These are phyloP conservation scores for Malacoraja senta DNA, from an alignment of 2,797 vertebrate species.

Conservation along the genomic window DNA sequence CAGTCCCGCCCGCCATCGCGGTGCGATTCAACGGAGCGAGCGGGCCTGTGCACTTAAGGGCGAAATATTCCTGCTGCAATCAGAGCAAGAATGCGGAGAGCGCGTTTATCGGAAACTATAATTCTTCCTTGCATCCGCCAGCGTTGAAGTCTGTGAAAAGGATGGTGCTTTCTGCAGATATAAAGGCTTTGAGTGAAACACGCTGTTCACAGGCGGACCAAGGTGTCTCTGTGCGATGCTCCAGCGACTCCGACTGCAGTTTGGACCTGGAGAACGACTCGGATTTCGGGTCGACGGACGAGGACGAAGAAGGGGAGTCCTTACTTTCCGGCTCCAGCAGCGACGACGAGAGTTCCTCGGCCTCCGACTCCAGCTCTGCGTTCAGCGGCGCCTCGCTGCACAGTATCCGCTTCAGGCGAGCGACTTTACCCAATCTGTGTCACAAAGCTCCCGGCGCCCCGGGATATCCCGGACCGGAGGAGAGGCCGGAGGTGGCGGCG, in stretches of 20 bases:
- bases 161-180: conserved; percentile 43
- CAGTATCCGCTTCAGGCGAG: conserved; percentile 53
- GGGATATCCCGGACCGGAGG: not conserved
- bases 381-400: conserved; percentile 58
- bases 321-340: conserved; percentile 48
- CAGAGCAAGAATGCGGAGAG: not conserved
- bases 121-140: not conserved
- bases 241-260: conserved; percentile 53
- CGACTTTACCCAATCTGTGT: conserved; percentile 47
- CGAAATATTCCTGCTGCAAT: conserved; percentile 17
- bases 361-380: conserved; percentile 46
- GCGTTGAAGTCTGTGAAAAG: conserved; percentile 41
- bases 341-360: conserved; percentile 51
- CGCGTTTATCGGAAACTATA: not conserved
- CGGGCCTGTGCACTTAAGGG: not conserved
- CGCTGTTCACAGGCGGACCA: conserved; percentile 42
- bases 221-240: conserved; percentile 52
- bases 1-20: conserved; percentile 33
- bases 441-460: conserved; percentile 39
- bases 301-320: conserved; percentile 50
- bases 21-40: not conserved
- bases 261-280: conserved; percentile 41
- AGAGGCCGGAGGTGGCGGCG: not conserved
- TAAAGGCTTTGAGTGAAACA: conserved; percentile 40
- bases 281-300: conserved; percentile 30